These are phyloP conservation scores for Aphelenchoides besseyi DNA, from an alignment of 1,140 invertebrate genomes.

Conservation along the genomic window DNA sequence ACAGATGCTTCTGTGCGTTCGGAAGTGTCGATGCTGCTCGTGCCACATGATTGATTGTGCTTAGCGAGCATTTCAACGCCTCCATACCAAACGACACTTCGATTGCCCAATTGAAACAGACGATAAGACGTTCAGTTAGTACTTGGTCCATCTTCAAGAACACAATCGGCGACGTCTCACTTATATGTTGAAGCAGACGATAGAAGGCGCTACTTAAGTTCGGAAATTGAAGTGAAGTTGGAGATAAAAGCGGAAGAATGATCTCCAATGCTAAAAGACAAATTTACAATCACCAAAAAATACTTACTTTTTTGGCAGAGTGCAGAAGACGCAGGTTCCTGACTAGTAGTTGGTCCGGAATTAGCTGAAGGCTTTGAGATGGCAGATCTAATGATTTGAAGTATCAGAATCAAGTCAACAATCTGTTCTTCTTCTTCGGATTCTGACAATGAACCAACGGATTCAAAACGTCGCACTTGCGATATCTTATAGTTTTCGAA, in stretches of 20 bases:
- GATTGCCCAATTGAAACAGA: conserved; percentile 19
- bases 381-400: background rate
- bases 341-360: too few species aligned
- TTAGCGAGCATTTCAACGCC: background rate
- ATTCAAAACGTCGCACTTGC: background rate
- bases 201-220: conserved; percentile 12
- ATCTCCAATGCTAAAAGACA: conserved; percentile 19
- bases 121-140: background rate
- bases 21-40: too few species aligned
- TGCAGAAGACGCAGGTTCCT: too few species aligned
- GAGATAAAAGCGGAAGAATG: background rate
- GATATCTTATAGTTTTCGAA: background rate
- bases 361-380: conserved; percentile 4
- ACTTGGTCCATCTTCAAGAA: background rate
- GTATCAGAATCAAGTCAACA: conserved; percentile 14
- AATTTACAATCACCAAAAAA: background rate
- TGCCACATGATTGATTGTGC: background rate
- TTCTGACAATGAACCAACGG: background rate
- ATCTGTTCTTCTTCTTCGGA: conserved; percentile 15
- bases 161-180: background rate
- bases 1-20: too few species aligned
- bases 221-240: background rate
- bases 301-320: conserved; percentile 15
- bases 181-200: conserved; percentile 9
- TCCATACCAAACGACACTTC: background rate